Conservation (phyloP, 2,113 vertebrate genomes). For the Arvicanthis niloticus region DNA sequence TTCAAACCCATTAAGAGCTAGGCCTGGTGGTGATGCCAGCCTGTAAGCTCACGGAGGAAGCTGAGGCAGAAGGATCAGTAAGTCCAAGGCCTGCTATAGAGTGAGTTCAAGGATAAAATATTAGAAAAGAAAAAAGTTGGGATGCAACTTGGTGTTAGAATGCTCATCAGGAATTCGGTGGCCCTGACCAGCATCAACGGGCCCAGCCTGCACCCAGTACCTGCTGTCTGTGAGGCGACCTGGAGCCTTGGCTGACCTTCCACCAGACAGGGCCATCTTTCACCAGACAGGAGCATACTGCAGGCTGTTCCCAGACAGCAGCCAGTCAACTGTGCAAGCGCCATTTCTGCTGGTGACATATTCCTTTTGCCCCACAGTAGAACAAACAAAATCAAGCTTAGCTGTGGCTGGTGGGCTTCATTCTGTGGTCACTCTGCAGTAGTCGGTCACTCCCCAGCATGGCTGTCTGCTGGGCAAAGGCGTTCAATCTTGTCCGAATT, state of each 20-base stretch:
- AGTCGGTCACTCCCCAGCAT: no score
- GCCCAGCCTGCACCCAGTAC: no score
- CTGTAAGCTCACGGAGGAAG: background rate
- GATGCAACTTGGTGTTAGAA: background rate
- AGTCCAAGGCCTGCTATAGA: background rate
- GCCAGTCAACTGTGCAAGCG: background rate
- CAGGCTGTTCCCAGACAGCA: background rate
- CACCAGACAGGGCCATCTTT: no score
- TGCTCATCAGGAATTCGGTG: background rate
- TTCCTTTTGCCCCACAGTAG: background rate
- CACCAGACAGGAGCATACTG: background rate
- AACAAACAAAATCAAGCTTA: background rate
- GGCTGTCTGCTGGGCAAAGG: background rate
- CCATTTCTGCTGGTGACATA: background rate
- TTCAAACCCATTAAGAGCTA: background rate
- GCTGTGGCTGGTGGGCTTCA: no score
- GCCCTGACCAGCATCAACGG: background rate
- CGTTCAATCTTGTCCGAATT: background rate
- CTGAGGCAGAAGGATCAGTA: background rate
- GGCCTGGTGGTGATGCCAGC: background rate
- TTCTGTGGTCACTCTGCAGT: no score
- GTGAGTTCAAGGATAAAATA: background rate
- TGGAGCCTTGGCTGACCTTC: no score
- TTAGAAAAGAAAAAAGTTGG: background rate
- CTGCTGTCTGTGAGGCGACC: no score